Base-by-base conservation (phyloP, 2,888 invertebrate genomes). In the Brachycybe producta region DNA sequence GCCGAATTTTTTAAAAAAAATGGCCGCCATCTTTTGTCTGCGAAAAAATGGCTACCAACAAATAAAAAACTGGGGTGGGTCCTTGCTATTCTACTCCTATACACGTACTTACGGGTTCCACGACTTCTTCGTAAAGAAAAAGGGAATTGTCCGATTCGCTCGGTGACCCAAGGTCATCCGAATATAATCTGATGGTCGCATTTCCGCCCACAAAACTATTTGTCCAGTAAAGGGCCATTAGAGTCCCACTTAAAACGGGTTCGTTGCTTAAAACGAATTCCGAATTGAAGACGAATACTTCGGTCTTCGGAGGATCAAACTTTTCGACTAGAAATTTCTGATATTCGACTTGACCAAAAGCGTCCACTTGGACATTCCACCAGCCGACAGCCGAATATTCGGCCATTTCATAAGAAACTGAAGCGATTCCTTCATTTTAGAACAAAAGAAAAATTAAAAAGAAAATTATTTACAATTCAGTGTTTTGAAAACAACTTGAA, bases 321-420 rank as follows among this genome's bases (percentile, higher is more conserved):
- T 65, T 66, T 54, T 67, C 66, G 5, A 69, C 65, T 51, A 60
- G 60, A 47, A 69, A 52, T 24, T 30, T 26, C 45, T 54, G 49
- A 28, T 54, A 40, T 49, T 47, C 26, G 32, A 49, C 55, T 52
- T 44, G 64, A 59, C 53, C 65, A 62, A 61, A 59, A 5, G 66
- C 65, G 52, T 62, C 60, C 1, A 66, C 64, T 41, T 62, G 59
- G 27, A 68, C 65, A 51, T 57, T 64, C 69, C 69, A 69, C 51
- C 59, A 58, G 2, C 69, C 69, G 21, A 47, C 30, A 27, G 48
- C 51, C 3, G 53, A 47, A 32, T 52, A 54, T 35, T 43, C 42
- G 2, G 54, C 34, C 48, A 54, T 15, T 17, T 44, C 19, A 23
- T 54, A 54, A 8, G 32, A 27, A 23, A n/a, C 65, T 46, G 65